Conservation (phyloP, 2,888 invertebrate species). For the Torymus tubicola region DNA sequence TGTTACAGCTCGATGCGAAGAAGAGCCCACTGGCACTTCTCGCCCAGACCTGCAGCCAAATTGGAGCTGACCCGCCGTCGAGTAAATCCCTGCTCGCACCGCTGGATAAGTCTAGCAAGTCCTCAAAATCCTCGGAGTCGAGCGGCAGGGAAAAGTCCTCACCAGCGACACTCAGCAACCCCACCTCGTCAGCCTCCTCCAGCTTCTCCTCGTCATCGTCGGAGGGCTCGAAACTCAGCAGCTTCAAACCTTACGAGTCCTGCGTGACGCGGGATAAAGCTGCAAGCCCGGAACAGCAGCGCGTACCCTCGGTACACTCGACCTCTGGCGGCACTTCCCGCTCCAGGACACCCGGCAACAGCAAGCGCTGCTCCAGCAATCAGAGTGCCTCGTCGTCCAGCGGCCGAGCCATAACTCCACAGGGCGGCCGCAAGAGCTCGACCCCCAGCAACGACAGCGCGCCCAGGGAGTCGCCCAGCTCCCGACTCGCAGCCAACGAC, state of each 20-base stretch:
- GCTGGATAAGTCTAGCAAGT: constrained; percentile 82
- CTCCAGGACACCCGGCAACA: constrained; percentile 69
- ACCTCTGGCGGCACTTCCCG: constrained; percentile 63
- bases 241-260: constrained; percentile 88
- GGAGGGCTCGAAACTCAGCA: constrained; percentile 77
- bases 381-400: constrained; percentile 84
- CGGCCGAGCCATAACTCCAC: constrained; percentile 71
- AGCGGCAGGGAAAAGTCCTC: constrained; percentile 79
- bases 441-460: constrained; percentile 75
- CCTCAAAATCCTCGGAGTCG: constrained; percentile 73
- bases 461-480: constrained; percentile 69
- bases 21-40: constrained; percentile 96
- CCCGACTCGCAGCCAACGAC: constrained; percentile 71
- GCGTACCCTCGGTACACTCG: constrained; percentile 77
- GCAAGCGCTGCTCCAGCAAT: constrained; percentile 84
- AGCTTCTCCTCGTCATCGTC: constrained; percentile 76
- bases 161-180: constrained; percentile 61
- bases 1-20: constrained; percentile 96
- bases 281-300: constrained; percentile 79
- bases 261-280: constrained; percentile 81
- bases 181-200: constrained; percentile 53
- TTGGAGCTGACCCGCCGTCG: constrained; percentile 90
- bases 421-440: constrained; percentile 78
- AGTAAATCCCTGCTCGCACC: constrained; percentile 86
- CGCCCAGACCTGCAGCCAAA: constrained; percentile 98